phyloP scores from a whole-genome alignment of 92 coral and sea anemone species.

The Porites lobata region DNA sequence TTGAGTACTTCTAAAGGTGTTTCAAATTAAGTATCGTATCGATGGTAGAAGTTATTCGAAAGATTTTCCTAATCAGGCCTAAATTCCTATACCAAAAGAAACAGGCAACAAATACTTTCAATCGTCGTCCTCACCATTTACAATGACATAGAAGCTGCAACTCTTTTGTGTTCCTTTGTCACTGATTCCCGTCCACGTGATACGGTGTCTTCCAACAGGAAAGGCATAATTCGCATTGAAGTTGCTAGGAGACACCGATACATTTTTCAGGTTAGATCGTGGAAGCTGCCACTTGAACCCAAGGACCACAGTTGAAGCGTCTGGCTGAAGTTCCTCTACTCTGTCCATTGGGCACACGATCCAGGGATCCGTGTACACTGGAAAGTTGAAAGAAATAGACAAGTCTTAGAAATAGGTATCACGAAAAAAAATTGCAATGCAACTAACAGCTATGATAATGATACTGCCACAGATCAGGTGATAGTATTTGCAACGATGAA shows the following conservation, averaged over 20 bases:
- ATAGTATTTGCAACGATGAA: too few relatives aligned
- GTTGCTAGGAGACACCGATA: conserved; percentile 79
- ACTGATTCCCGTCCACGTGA: conserved; percentile 93
- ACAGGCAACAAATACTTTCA: too few relatives aligned
- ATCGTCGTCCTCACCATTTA: conserved; percentile 64
- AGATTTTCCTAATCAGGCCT: too few relatives aligned
- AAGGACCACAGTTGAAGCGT: conserved; percentile 72
- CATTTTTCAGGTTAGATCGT: conserved; percentile 82
- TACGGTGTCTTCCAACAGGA: conserved; percentile 92
- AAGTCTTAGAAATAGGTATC: too few relatives aligned
- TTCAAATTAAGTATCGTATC: too few relatives aligned
- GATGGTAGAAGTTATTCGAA: too few relatives aligned
- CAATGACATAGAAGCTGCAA: conserved; percentile 83
- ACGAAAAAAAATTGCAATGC: too few relatives aligned
- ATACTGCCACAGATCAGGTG: too few relatives aligned
- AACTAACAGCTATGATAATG: too few relatives aligned
- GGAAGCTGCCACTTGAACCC: conserved; percentile 92
- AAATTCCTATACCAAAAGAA: not conserved
- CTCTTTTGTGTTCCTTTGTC: conserved; percentile 78
- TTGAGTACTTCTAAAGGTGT: too few relatives aligned
- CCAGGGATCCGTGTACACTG: conserved; percentile 96
- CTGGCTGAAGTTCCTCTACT: conserved; percentile 70
- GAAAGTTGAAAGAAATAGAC: not conserved
- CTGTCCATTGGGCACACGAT: conserved; percentile 90
- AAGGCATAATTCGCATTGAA: conserved; percentile 83